Evolutionary conservation across 2,888 invertebrate genomes (phyloP), one percentile per base, ranked within the genome.

Genomic region (Lamproptera curius): DNA sequence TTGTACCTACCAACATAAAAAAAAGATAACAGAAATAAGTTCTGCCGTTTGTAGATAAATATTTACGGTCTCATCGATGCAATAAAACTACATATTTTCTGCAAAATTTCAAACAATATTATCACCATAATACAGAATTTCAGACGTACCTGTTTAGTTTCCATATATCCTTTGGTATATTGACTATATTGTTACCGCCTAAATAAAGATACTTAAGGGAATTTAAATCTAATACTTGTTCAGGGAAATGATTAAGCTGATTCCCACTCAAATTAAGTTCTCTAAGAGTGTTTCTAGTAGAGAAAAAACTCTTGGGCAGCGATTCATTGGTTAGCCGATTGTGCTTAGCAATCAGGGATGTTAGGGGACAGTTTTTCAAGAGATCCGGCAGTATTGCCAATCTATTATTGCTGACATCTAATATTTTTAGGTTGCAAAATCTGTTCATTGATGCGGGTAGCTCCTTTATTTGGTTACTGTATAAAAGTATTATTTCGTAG

Each of bases 191-290:
- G 83, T 99, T 99, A 26, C 94, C 96, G 28, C 98, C 98, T 59
- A 98, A 84, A 77, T 98, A 97, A 17, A 99, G 90, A 73, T 94
- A 95, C 73, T 91, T 94, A 37, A 99, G 88, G 42, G 91, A 90
- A 16, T 84, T 73, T 58, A 97, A 79, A 55, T 96, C 94, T 54
- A 97, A 89, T 45, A 98, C 85, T 83, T 97, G 97, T 62, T 93
- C 92, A 0, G 99, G 98, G 68, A 99, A 94, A 40, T 90, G 87
- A 17, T 90, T 91, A 44, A 99, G 81, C 52, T 90, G 87, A 78
- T 99, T 99, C 6, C 99, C 99, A 79, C 97, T 97, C 26, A 99
- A 87, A 85, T 99, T 98, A n/a, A 99, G 78, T 70, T 97, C 96
- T 65, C 93, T 92, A 16, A 99, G 82, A 1, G 89, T 85, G 50